phyloP scores from a whole-genome alignment of 2,797 vertebrate species.

The Atherinosoma microstoma region DNA sequence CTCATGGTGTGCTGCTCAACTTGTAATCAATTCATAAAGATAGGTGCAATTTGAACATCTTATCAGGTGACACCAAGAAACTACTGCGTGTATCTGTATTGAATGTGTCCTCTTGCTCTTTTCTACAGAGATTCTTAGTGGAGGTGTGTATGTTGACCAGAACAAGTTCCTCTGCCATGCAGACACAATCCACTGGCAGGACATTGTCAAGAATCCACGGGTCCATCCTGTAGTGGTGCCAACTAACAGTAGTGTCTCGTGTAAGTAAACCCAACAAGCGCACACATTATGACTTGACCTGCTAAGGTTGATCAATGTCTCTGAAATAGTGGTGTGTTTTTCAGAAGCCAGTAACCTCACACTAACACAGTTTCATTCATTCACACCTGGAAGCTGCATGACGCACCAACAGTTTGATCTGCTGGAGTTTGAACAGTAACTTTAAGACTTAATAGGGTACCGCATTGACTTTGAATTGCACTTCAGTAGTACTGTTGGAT shows the following conservation, averaged over 20 bases:
- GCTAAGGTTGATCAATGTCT: neutral
- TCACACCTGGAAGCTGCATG: neutral
- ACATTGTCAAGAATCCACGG: conserved; percentile 93
- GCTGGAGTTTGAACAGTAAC: neutral
- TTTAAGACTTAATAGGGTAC: neutral
- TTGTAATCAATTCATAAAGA: neutral
- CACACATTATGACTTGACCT: neutral
- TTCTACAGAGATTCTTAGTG: conserved; percentile 92
- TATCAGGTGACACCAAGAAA: neutral
- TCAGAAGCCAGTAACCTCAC: neutral
- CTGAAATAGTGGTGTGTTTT: neutral
- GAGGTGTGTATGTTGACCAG: conserved; percentile 95
- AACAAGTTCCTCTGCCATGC: conserved; percentile 98
- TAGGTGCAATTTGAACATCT: conserved; percentile 3
- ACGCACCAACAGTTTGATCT: neutral
- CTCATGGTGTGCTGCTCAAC: neutral
- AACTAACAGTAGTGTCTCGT: conserved; percentile 90
- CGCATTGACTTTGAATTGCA: neutral
- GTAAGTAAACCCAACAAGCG: conserved; percentile 69
- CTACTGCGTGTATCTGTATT: neutral
- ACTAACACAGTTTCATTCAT: neutral
- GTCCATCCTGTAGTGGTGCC: conserved; percentile 92
- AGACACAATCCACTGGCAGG: conserved; percentile 98
- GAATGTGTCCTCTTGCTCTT: conserved; percentile 17
- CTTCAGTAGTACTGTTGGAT: neutral